A percentile compares a stretch with the other conserved stretches of the same genome.
Conservation (phyloP, 2,888 invertebrate genomes). For the Chydorus sphaericus region DNA sequence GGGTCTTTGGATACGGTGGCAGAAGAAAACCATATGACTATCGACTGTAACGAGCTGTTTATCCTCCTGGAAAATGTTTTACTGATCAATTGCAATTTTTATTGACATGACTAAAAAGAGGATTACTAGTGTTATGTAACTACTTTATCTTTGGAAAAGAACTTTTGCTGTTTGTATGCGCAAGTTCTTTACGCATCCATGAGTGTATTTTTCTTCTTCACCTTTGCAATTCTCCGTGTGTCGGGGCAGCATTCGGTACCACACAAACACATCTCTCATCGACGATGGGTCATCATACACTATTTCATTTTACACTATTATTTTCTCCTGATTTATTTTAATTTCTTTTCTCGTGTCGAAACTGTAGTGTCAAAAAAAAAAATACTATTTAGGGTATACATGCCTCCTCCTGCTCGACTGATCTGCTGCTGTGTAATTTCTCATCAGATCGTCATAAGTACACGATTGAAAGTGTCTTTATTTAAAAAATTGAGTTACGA, state of each 20-base stretch:
- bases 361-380: conserved; percentile 6
- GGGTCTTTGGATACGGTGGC: too few species aligned
- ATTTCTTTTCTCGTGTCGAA: background rate
- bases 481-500: background rate
- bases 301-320: too few species aligned
- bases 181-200: background rate
- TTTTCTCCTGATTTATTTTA: too few species aligned
- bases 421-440: conserved; percentile 5
- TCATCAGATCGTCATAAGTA: conserved; percentile 5
- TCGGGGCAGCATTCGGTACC: background rate
- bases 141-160: too few species aligned
- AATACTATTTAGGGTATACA: conserved; percentile 6
- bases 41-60: too few species aligned
- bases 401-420: conserved; percentile 5
- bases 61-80: too few species aligned
- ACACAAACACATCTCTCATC: too few species aligned
- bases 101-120: background rate
- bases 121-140: background rate
- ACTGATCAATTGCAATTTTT: too few species aligned
- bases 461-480: conserved; percentile 4
- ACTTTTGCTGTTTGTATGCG: conserved; percentile 2
- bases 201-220: conserved; percentile 1
- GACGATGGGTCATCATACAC: too few species aligned
- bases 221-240: background rate
- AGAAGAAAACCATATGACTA: too few species aligned